Base-by-base conservation (phyloP, 2,797 vertebrate genomes). In the Acrocephalus scirpaceus region DNA sequence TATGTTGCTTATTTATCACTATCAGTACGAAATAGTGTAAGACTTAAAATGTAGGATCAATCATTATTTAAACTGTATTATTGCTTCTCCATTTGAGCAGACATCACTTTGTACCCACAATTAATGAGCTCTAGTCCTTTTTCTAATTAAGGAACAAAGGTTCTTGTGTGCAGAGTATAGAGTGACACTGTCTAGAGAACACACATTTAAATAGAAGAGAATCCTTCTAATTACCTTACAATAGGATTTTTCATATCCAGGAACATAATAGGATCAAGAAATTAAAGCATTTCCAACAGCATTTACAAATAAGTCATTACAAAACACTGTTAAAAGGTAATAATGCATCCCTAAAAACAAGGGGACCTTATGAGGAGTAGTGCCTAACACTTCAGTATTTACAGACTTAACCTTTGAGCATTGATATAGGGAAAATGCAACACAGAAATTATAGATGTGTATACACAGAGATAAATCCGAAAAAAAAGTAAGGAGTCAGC, bases 121-220 rank as follows among this genome's bases (percentile, higher is more conserved):
- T 97, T 97, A 97, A 98, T 95, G 96, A 98, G 95, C 94, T 97
- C 96, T 82, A 92, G 97, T 95, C 92, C 93, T 95, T 97, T 97
- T 94, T 94, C 97, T 98, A 97, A 98, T 97, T 98, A 97, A 97
- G 95, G 97, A 97, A 98, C 97, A 97, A 98, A 98, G 97, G 97
- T 97, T 94, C 95, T 88, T 87, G 47, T 95, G 93, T 91, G 93
- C 73, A 80, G 86, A 94, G 91, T 96, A 95, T 79, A 96, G 96
- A 96, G 95, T 94, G 94, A 94, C 81, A 82, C 97, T 96, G 97
- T 95, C 97, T 95, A 83, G 87, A 96, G 96, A 97, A 97, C 94
- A 86, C 95, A 97, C 78, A 42, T 94, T 96, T 95, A 92, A 96
- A 96, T 47, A 89, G 83, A 90, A 69, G 72, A 88, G 79, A 96